Conservation (phyloP, 2,797 vertebrate genomes). For the Enteromius anoplus region DNA sequence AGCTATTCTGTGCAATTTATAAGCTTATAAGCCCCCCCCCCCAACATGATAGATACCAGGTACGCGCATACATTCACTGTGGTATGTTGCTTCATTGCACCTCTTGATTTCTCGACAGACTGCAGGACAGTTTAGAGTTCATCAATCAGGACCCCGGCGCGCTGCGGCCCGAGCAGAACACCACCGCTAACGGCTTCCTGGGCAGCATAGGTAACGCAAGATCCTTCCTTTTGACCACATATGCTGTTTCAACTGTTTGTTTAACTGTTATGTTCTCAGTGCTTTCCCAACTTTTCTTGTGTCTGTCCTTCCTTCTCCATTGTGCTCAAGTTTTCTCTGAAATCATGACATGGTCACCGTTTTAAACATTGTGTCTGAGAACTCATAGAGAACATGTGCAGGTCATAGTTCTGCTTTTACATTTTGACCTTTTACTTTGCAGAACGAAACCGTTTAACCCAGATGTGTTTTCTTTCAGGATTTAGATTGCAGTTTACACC, state of each 20-base stretch:
- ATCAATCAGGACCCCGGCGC: slow-evolving; percentile 91
- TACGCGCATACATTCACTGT: too few relatives aligned
- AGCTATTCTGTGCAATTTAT: too few relatives aligned
- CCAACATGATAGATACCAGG: too few relatives aligned
- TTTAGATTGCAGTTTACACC: too few relatives aligned
- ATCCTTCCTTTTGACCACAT: background rate
- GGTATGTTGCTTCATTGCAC: background rate
- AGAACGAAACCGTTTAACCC: background rate
- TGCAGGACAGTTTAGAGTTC: slow-evolving; percentile 98
- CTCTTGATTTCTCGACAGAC: slow-evolving; percentile 69
- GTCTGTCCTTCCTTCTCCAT: background rate
- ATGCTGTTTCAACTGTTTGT: background rate
- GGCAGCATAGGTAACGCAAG: slow-evolving; percentile 91
- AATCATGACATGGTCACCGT: background rate
- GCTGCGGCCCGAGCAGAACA: slow-evolving; percentile 88
- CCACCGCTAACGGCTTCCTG: slow-evolving; percentile 86
- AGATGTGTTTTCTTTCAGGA: too few relatives aligned
- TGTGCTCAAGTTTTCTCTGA: background rate
- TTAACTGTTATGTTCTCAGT: background rate
- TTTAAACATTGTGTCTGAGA: background rate
- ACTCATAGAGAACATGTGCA: background rate
- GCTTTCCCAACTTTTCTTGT: background rate
- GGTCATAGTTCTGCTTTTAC: background rate
- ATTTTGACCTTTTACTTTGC: background rate
- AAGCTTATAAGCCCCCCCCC: too few relatives aligned